phyloP scores from a whole-genome alignment of 2,888 invertebrate genomes.

The Lomographa bimaculata region DNA sequence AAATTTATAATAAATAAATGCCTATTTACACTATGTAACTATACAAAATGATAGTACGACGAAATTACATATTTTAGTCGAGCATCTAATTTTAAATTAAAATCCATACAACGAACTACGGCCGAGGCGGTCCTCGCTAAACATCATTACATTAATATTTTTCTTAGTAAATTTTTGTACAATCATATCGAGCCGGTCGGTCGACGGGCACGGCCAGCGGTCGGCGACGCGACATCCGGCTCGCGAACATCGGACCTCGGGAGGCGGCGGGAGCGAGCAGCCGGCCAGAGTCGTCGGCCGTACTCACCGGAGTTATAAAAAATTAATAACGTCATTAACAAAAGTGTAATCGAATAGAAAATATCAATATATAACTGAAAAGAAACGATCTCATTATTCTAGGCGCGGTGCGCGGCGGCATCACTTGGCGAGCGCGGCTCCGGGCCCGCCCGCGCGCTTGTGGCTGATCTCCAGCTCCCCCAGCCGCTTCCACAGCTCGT shows the following conservation, averaged over 20 bases:
- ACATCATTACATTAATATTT: conserved; percentile 68
- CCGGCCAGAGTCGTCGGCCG: conserved; percentile 29
- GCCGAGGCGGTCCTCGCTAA: conserved; percentile 57
- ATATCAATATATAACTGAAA: conserved; percentile 77
- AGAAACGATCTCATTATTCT: conserved; percentile 72
- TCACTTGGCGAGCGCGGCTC: conserved; percentile 74
- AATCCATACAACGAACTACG: conserved; percentile 72
- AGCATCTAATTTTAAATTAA: conserved; percentile 77
- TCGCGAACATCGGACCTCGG: too few species aligned
- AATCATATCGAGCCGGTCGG: conserved; percentile 77
- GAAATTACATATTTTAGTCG: conserved; percentile 77
- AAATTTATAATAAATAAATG: conserved; percentile 84
- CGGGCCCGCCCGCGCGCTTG: conserved; percentile 68
- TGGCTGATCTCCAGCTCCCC: conserved; percentile 93
- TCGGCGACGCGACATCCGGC: too few species aligned
- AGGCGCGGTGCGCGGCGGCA: conserved; percentile 57
- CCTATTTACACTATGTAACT: conserved; percentile 84
- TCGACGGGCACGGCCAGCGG: conserved; percentile 57
- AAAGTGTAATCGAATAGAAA: conserved; percentile 81
- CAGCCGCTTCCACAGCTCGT: conserved; percentile 98
- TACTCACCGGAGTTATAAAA: conserved; percentile 68
- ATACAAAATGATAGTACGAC: conserved; percentile 82
- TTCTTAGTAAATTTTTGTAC: conserved; percentile 75
- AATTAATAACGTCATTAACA: conserved; percentile 79
- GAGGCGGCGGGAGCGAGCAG: too few species aligned